Base-by-base conservation (phyloP, 2,113 vertebrate genomes). In the Heterocephalus glaber region DNA sequence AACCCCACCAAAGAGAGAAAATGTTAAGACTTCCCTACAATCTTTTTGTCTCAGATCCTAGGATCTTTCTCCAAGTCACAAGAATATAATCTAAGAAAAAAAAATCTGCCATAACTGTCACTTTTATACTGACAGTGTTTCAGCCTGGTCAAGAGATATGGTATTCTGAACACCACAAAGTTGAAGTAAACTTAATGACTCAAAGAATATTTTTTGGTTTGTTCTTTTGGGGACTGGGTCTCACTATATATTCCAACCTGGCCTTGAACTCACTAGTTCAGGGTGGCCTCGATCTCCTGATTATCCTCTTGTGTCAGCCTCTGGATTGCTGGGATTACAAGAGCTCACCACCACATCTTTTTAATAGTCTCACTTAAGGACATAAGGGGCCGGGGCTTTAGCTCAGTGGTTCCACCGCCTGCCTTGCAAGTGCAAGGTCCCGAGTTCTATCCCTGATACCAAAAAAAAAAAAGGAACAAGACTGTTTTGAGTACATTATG, bases 31-130 rank as follows among this genome's bases (percentile, higher is more conserved):
- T 76, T 63, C 14, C 56, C 56, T 72, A 24, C 47, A 60, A 49
- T 84, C n/a, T 91, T 52, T 84, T 85, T 92, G 19, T 79, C 85
- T 96, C 65, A 97, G 63, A 90, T 17, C 54, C 68, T 80, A 93
- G 38, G 9, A 22, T 85, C 38, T 95, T 92, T 33, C 35, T 92
- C 38, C 41, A 79, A 28, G 13, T 88, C n/a, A 82, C 58, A 79
- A 70, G 17, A 70, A 61, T 7, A 49, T 5, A 28, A 72, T 28
- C 16, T 88, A 79, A 94, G 82, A 85, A 94, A 72, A 56, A 54
- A 92, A 60, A 58, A 49, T 66, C 56, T 87, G 2, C 20, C 20
- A 35, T 35, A 66, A 54, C 22, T 28, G 9, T 38, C 80, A 68
- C 38, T 54, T 56, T 63, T 49, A 82, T 44, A 87, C 13, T 81